Conservation (phyloP, 2,797 vertebrate species). For the Typhlichthys eigenmanni region DNA sequence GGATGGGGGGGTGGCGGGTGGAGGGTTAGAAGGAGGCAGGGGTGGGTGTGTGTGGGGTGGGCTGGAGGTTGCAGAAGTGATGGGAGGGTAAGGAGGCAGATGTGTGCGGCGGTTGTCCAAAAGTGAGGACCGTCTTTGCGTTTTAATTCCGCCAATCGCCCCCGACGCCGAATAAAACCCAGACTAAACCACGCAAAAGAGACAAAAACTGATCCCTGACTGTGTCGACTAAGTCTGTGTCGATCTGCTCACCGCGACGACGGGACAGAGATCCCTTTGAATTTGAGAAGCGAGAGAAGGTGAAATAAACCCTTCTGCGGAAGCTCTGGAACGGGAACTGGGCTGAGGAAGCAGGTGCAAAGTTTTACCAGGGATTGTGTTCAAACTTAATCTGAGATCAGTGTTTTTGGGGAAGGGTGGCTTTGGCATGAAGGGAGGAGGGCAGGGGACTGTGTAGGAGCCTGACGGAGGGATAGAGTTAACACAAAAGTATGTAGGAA, state of each 20-base stretch:
- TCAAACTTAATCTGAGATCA: constrained; percentile 80
- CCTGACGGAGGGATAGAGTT: constrained; percentile 70
- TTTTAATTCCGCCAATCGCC: constrained; percentile 48
- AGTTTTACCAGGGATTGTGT: constrained; percentile 74
- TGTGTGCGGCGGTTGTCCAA: constrained; percentile 38
- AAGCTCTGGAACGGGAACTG: constrained; percentile 46
- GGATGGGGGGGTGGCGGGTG: constrained; percentile 34
- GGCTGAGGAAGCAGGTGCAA: constrained; percentile 54
- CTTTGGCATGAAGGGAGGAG: constrained; percentile 60
- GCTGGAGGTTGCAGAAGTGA: constrained; percentile 20
- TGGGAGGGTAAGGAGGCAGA: constrained; percentile 34
- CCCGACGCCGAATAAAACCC: no score
- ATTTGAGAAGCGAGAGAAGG: constrained; percentile 23
- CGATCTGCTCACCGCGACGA: constrained; percentile 30
- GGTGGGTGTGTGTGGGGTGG: constrained; percentile 24
- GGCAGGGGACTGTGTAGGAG: constrained; percentile 68
- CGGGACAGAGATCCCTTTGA: constrained; percentile 39
- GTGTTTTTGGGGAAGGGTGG: constrained; percentile 50
- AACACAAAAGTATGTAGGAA: constrained; percentile 48
- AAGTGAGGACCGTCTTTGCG: constrained; percentile 25
- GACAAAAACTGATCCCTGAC: constrained; percentile 31
- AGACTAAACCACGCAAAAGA: constrained; percentile 22
- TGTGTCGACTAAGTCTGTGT: constrained; percentile 15
- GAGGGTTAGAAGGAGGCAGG: constrained; percentile 31
- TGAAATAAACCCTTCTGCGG: constrained; percentile 34